Base-by-base conservation (phyloP, 2,797 vertebrate genomes). In the Gymnoscopelus microlampas region DNA sequence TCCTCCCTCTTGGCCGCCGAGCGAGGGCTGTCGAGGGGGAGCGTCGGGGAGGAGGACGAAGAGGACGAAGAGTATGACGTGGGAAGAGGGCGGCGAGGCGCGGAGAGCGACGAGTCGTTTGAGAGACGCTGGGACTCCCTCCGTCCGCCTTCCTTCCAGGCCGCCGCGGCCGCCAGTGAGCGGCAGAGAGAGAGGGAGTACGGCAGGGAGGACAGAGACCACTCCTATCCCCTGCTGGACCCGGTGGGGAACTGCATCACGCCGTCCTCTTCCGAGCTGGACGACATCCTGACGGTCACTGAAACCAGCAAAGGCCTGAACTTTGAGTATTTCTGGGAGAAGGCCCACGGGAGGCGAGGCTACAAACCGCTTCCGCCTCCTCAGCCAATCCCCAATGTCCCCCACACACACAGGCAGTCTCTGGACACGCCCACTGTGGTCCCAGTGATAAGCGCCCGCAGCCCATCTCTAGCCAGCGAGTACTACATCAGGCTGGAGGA, bases 291-390 rank as follows among this genome's bases (percentile, higher is more conserved):
- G 68, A 98, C 96, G 0, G 96, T 98, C 63, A 97, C 96, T 0
- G 96, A 97, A 84, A 97, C 96, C 63, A 97, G 96, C 88, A 96
- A 95, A 70, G 96, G 96, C 23, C 94, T 98, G 86, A 97, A 96
- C 87, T 97, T 98, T 80, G 96, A 98, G 82, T 98, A 96, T 87
- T 95, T 97, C 83, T 98, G 96, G 96, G 96, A 98, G 86, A 97
- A 96, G 83, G 95, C 96, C 9, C 92, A 96, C 11, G 93, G 95
- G 9, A 95, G 95, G 58, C 91, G 94, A 2, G 95, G 96, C 68
- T 95, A 96, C 73, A 93, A 94, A 80, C 90, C 93, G 60, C 94
- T 95, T 11, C 92, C 94, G 64, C 85, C 93, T 44, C 91, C 94
- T 66, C 94, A 89, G 87, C 95, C 91, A 78, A 96, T 92, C 65